phyloP scores from a whole-genome alignment of 92 coral and sea anemone genomes.

The Metridium senile region DNA sequence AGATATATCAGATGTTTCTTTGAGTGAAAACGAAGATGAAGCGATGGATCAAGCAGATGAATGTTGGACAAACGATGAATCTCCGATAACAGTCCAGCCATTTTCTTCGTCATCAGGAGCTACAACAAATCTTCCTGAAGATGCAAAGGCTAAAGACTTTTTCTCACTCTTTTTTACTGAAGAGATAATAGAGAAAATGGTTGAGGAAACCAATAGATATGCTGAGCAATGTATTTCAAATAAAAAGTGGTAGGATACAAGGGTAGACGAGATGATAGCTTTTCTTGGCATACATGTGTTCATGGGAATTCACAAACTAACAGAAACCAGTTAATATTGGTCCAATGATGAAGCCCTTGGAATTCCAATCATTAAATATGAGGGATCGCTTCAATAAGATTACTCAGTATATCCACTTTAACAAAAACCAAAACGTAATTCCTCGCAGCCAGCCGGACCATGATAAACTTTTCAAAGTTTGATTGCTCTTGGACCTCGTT shows the following conservation, averaged over 20 bases:
- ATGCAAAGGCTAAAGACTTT: neutral
- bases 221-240: slow-evolving; percentile 35
- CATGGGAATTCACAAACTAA: slow-evolving; percentile 24
- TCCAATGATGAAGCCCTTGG: slow-evolving; percentile 38
- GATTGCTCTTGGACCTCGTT: slow-evolving; percentile 32
- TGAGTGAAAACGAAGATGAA: slow-evolving; percentile 31
- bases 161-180: slow-evolving; percentile 37
- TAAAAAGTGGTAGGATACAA: slow-evolving; percentile 46
- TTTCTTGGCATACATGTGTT: slow-evolving; percentile 25
- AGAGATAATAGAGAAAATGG: slow-evolving; percentile 36
- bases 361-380: slow-evolving; percentile 21
- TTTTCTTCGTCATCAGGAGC: neutral
- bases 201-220: slow-evolving; percentile 45
- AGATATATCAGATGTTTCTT: slow-evolving; percentile 40
- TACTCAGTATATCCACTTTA: slow-evolving; percentile 39
- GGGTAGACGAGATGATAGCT: slow-evolving; percentile 17
- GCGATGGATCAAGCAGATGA: neutral
- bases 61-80: slow-evolving; percentile 5
- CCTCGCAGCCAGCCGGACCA: slow-evolving; percentile 48
- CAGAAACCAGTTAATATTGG: slow-evolving; percentile 39
- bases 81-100: neutral
- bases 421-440: slow-evolving; percentile 36
- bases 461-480: slow-evolving; percentile 55
- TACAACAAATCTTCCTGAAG: neutral
- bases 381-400: slow-evolving; percentile 48